Percentiles rank a stretch among this genome's conserved stretches.
These are phyloP conservation scores for Hirudinaria manillensis DNA, from an alignment of 2,888 invertebrate genomes.

Conservation along the genomic window DNA sequence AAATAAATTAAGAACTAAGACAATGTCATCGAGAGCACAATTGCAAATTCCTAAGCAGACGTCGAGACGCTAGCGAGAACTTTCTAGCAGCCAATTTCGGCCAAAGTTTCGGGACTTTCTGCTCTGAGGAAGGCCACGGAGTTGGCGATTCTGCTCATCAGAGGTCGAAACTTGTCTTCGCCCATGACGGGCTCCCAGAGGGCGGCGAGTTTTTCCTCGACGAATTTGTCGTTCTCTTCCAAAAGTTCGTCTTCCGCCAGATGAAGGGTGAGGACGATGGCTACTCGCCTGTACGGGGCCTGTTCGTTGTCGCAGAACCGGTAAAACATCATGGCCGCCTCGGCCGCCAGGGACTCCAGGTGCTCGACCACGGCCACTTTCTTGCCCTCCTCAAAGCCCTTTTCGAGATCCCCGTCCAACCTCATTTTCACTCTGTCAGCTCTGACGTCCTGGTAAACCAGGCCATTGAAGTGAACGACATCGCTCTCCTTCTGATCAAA, in stretches of 20 bases:
- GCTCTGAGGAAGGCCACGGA: slow-evolving; percentile 42
- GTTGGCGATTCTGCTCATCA: slow-evolving; percentile 45
- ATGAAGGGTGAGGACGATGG: slow-evolving; percentile 44
- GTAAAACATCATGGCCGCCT: slow-evolving; percentile 46
- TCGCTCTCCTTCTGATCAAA: neutral
- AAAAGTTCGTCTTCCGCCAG: neutral
- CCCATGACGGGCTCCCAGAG: slow-evolving; percentile 43
- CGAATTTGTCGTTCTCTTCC: neutral
- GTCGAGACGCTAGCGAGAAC: too few relatives aligned
- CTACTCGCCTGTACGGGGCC: slow-evolving; percentile 47
- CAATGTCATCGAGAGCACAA: too few relatives aligned
- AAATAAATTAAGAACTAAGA: too few relatives aligned
- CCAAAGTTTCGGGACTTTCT: slow-evolving; percentile 35
- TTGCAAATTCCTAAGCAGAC: too few relatives aligned
- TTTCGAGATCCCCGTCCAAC: slow-evolving; percentile 42
- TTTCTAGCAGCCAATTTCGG: neutral
- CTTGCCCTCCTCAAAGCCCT: slow-evolving; percentile 36
- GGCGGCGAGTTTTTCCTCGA: slow-evolving; percentile 39
- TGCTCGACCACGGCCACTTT: slow-evolving; percentile 44
- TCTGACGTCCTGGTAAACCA: neutral
- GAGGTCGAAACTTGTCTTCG: slow-evolving; percentile 44
- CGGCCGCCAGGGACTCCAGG: slow-evolving; percentile 43
- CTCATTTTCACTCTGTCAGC: slow-evolving; percentile 35
- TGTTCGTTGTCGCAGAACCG: slow-evolving; percentile 49
- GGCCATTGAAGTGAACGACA: neutral